Evolutionary conservation across 2,797 vertebrate species (phyloP).

Genomic region (Scolopax rusticola): DNA sequence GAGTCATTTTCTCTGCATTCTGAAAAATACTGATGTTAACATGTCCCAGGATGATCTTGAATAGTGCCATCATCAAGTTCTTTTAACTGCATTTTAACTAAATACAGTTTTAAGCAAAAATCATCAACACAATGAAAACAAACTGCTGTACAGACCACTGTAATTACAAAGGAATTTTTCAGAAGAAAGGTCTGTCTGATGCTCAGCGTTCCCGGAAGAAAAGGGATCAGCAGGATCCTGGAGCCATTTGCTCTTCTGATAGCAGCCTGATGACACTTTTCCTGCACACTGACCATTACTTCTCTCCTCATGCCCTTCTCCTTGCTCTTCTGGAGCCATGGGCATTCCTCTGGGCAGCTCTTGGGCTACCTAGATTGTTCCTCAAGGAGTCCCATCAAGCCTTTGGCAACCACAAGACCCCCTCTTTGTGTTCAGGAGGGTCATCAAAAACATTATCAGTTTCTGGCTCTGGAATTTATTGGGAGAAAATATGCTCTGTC

Average conservation of each 20-base stretch:
- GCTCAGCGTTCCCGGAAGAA: not conserved
- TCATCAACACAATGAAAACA: not conserved
- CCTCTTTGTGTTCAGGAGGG: not conserved
- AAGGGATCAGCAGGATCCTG: not conserved
- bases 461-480: not conserved
- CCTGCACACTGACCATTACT: too few species aligned
- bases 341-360: not conserved
- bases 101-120: not conserved
- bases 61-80: rapidly evolving
- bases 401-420: rapidly evolving
- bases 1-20: not conserved
- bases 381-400: not conserved
- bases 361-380: rapidly evolving
- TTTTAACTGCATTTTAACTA: not conserved
- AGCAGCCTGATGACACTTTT: not conserved
- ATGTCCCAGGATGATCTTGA: not conserved
- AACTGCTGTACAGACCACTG: not conserved
- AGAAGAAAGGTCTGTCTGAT: not conserved
- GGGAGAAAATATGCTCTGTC: not conserved
- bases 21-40: not conserved
- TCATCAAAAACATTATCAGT: not conserved
- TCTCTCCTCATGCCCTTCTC: not conserved
- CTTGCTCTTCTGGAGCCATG: not conserved
- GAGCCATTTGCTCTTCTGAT: not conserved
- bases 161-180: not conserved